A percentile compares a stretch with the other conserved stretches of the same genome.
Evolutionary conservation across 2,888 invertebrate species (phyloP).

Genomic region (Pyrochroa serraticornis): DNA sequence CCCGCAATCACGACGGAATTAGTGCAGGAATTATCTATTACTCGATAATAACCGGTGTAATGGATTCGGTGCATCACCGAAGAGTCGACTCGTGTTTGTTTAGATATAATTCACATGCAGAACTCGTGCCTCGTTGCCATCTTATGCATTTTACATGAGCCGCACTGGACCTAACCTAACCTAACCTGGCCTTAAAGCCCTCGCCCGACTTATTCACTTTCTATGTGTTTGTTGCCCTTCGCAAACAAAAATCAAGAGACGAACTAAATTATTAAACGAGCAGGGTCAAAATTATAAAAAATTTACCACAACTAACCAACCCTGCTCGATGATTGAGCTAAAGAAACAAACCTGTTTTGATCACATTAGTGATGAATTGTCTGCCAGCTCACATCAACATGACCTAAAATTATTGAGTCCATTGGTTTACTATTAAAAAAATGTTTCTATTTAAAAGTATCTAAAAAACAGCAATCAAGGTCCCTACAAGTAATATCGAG

Average conservation of each 20-base stretch:
- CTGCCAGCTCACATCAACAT: no score
- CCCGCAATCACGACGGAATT: no score
- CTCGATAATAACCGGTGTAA: constrained; percentile 15
- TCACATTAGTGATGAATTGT: no score
- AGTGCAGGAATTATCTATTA: no score
- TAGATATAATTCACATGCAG: constrained; percentile 60
- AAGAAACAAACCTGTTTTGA: no score
- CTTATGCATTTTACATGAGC: constrained; percentile 74
- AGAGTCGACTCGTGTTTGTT: constrained; percentile 51
- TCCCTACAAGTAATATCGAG: no score
- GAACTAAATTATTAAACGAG: background rate
- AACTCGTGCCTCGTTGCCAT: constrained; percentile 57
- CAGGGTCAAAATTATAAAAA: background rate
- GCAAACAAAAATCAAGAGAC: constrained; percentile 5
- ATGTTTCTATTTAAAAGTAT: no score
- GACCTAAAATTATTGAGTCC: no score
- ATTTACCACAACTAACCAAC: no score
- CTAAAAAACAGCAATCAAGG: no score
- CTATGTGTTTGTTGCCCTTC: constrained; percentile 34
- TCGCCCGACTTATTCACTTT: constrained; percentile 48
- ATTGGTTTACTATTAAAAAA: no score
- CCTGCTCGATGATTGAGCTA: no score
- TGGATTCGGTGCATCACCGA: constrained; percentile 15
- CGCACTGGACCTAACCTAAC: constrained; percentile 59
- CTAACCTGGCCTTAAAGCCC: constrained; percentile 55